phyloP scores from a whole-genome alignment of 2,888 invertebrate species.

The Thera britannica region DNA sequence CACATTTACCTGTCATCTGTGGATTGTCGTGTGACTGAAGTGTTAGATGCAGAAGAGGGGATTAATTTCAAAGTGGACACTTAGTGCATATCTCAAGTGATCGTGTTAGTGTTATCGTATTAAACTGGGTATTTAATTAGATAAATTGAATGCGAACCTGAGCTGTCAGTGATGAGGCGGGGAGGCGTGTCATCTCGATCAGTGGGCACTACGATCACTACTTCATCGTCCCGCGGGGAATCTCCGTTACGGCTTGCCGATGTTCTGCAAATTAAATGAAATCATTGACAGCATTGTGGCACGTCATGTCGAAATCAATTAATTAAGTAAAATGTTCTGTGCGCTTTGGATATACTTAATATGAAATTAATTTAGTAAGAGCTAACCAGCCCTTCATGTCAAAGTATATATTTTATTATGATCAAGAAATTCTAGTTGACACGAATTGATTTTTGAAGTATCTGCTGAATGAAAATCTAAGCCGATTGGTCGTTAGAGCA shows the following conservation, averaged over 20 bases:
- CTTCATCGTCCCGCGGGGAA: conserved; percentile 77
- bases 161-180: conserved; percentile 86
- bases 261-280: conserved; percentile 63
- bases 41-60: conserved; percentile 19
- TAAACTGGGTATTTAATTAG: conserved; percentile 27
- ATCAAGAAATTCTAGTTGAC: not conserved
- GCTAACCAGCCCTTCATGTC: not conserved
- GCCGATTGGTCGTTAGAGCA: too few species aligned
- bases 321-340: conserved; percentile 8
- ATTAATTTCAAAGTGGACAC: conserved; percentile 21
- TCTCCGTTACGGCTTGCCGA: conserved; percentile 73
- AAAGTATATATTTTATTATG: not conserved
- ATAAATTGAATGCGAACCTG: conserved; percentile 75
- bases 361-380: not conserved
- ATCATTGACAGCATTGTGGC: conserved; percentile 25
- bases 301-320: conserved; percentile 1
- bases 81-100: conserved; percentile 28
- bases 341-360: not conserved
- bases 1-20: conserved; percentile 10
- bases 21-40: conserved; percentile 11
- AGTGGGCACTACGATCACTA: conserved; percentile 76
- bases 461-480: too few species aligned
- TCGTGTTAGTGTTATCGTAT: conserved; percentile 28
- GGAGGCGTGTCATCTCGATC: conserved; percentile 82
- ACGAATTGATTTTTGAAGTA: too few species aligned